Base-by-base conservation (phyloP, 1,140 invertebrate genomes). In the Macrosteles quadrilineatus region DNA sequence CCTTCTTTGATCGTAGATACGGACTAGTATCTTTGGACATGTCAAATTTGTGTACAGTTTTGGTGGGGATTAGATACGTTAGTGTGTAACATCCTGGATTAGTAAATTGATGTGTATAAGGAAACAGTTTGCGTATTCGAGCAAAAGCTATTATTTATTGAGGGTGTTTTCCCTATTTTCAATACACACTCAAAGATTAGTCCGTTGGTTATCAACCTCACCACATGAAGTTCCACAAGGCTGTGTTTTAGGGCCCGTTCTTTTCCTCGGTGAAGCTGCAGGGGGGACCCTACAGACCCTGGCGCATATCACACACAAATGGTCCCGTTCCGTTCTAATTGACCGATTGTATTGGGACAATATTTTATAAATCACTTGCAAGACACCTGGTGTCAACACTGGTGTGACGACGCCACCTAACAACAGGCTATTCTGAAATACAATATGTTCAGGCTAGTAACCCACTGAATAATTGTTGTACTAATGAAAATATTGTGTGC, bases 361-460 rank as follows among this genome's bases (percentile, higher is more conserved):
- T 23, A 50, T 50, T 59, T 59, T 25, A 59, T 59, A 59, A 59
- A 59, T 59, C 55, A 59, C 32, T 36, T 14, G 32, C 27, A 59
- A 6, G 12, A 23, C 9, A 25, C 55, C 47, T 19, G 17, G 17
- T 50, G 47, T 23, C 21, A 23, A 50, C 47, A n/a, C 47, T n/a
- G 6, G 47, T 6, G 47, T 19, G 4, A 23, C 17, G 9, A 19
- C 21, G 4, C 47, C 17, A 23, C 47, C 21, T 50, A 4, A 6
- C n/a, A 19, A 43, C 36, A 43, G 36, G 36, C 17, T 9, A 11
- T 11, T 11, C 36, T 9, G 17, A 43, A 11, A 43, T 43, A 17
- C 17, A 11, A 43, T 11, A 43, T 43, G 36, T 9, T 43, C 9
- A 17, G 36, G 17, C 36, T 17, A 11, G 9, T 9, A 11, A 11